Evolutionary conservation across 2,888 invertebrate species (phyloP), one percentile per base, ranked within the genome.

Genomic region (Abrostola triplasia): DNA sequence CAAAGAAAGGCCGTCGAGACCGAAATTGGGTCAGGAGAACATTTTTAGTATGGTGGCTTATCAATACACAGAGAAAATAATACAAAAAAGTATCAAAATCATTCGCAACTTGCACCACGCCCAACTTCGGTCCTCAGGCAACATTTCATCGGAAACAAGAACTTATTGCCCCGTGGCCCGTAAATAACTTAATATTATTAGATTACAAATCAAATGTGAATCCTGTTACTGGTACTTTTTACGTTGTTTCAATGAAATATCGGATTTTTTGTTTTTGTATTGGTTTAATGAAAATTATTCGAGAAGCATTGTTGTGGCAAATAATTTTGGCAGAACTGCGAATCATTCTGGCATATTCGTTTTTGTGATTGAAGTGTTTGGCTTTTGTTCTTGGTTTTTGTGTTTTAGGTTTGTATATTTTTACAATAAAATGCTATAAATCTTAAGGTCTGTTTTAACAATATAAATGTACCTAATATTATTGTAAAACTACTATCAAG

Each of bases 61-160:
- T 4, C 42, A 11, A 42, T 1, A 42, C 6, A n/a, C n/a, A 42
- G 2, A 42, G n/a, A 40, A 40, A 40, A 40, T 11, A 40, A 9
- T 0, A 6, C 8, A 40, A 48, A 38, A 24, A 9, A 24, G 9
- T 9, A n/a, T 0, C 11, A 5, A 10, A 59, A 24, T 59, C 38
- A 52, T 66, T 68, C 63, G 5, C 76, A 44, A 24, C 79, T 86
- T 86, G 73, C 6, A 65, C 84, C 87, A 77, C 41, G 52, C 55
- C 5, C 64, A 59, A 69, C 59, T 65, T 69, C 75, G 65, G 81
- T 80, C 79, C 83, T 77, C 80, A 58, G 82, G 87, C 87, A 88
- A 91, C 92, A 91, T 91, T 91, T 91, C 90, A 91, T 91, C 87
- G 90, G 87, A 87, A 91, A 92, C 89, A 89, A 91, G 91, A 90